Percentiles rank a stretch among this genome's conserved stretches.
These are phyloP conservation scores for Acanthacorydalis orientalis DNA, from an alignment of 2,888 invertebrate genomes.

Conservation along the genomic window DNA sequence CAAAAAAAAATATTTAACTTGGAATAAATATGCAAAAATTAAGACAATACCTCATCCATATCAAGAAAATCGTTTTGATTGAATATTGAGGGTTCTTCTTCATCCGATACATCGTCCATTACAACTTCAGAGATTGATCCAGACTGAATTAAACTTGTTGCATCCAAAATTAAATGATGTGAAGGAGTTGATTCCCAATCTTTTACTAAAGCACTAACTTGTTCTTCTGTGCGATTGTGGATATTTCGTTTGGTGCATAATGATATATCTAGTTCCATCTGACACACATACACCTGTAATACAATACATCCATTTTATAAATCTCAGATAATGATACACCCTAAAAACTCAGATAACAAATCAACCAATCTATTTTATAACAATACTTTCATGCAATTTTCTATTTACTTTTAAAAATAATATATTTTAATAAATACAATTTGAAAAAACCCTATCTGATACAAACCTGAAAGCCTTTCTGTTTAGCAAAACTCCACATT, in stretches of 20 bases:
- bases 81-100: constrained; percentile 16
- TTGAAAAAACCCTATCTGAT: background rate
- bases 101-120: constrained; percentile 56
- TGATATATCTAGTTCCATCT: constrained; percentile 66
- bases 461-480: constrained; percentile 65
- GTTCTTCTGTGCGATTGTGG: constrained; percentile 61
- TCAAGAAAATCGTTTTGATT: no score
- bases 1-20: no score
- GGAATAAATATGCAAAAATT: no score
- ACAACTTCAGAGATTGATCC: constrained; percentile 69
- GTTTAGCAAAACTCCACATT: constrained; percentile 74
- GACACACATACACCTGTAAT: constrained; percentile 73
- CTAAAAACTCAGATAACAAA: no score
- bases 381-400: no score
- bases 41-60: no score
- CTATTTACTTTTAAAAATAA: no score
- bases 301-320: background rate
- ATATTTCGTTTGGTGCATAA: constrained; percentile 69
- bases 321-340: no score
- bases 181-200: constrained; percentile 64
- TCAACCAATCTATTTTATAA: no score
- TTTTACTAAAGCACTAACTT: constrained; percentile 54
- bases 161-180: constrained; percentile 68
- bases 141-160: constrained; percentile 67
- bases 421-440: no score